phyloP scores from a whole-genome alignment of 1,140 invertebrate species.

The Zaprionus taronus region DNA sequence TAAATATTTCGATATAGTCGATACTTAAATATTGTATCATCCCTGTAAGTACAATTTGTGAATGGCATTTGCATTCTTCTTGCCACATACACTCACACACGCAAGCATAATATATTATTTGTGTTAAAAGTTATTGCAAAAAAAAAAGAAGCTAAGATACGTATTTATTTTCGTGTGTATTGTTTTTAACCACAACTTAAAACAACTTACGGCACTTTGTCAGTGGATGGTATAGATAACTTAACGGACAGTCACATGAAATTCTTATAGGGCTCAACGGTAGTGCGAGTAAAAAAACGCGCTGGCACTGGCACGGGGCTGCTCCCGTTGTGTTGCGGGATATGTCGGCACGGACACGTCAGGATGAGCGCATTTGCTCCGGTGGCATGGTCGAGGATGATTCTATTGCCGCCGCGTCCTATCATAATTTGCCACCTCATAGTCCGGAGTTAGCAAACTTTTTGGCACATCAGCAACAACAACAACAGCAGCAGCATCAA shows the following conservation, averaged over 20 bases:
- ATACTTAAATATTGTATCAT: slow-evolving; percentile 5
- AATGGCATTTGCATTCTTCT: slow-evolving; percentile 44
- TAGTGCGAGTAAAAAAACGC: slow-evolving; percentile 47
- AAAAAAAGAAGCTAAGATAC: slow-evolving; percentile 35
- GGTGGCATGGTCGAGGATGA: slow-evolving; percentile 49
- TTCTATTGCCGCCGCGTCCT: slow-evolving; percentile 28
- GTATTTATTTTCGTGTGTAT: slow-evolving; percentile 38
- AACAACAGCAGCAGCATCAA: slow-evolving; percentile 53
- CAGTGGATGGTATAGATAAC: slow-evolving; percentile 15
- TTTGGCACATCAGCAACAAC: slow-evolving; percentile 66
- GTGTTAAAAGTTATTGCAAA: slow-evolving; percentile 58
- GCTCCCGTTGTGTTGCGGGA: slow-evolving; percentile 43
- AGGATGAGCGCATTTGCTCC: slow-evolving; percentile 59
- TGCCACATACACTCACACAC: slow-evolving; percentile 67
- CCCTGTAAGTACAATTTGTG: slow-evolving; percentile 25
- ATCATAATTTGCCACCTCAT: slow-evolving; percentile 56
- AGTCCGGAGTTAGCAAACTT: slow-evolving; percentile 57
- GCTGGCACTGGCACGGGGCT: slow-evolving; percentile 37
- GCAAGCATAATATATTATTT: slow-evolving; percentile 59
- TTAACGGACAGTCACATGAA: slow-evolving; percentile 47
- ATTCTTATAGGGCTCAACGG: slow-evolving; percentile 64
- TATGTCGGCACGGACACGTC: slow-evolving; percentile 68
- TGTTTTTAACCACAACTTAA: slow-evolving; percentile 12
- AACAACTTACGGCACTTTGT: slow-evolving; percentile 25
- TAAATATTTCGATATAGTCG: slow-evolving; percentile 6